Conservation (phyloP, 2,113 vertebrate species). For the Vidua macroura region DNA sequence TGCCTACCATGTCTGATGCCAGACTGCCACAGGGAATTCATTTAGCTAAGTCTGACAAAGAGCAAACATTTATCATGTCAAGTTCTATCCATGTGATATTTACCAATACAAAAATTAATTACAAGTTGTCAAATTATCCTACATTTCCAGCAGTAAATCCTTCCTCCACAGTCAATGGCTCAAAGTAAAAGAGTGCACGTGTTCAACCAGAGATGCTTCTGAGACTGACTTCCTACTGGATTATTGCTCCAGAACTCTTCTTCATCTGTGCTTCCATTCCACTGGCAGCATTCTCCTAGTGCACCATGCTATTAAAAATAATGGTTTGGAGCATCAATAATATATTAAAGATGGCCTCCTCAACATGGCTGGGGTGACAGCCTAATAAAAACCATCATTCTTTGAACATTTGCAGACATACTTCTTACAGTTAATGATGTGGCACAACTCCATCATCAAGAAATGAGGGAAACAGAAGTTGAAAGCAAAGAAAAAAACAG, state of each 20-base stretch:
- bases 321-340: conserved; percentile 24
- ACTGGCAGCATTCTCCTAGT: not conserved
- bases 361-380: not conserved
- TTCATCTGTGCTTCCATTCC: not conserved
- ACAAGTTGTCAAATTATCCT: not conserved
- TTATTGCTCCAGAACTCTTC: not conserved
- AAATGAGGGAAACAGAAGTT: not conserved
- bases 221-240: not conserved
- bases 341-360: not conserved
- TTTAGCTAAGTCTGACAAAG: not conserved
- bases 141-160: not conserved
- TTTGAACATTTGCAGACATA: conserved; percentile 29
- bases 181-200: not conserved
- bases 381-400: not conserved
- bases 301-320: conserved; percentile 31
- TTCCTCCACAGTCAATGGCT: not conserved
- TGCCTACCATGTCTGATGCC: not conserved
- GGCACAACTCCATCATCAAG: not conserved
- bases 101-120: not conserved
- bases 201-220: not conserved
- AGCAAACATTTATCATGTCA: not conserved
- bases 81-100: not conserved
- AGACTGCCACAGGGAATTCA: not conserved
- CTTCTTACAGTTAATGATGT: conserved; percentile 30
- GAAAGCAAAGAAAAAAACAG: not conserved